Evolutionary conservation across 1,140 invertebrate species (phyloP).

Genomic region (Orchestia grillus): DNA sequence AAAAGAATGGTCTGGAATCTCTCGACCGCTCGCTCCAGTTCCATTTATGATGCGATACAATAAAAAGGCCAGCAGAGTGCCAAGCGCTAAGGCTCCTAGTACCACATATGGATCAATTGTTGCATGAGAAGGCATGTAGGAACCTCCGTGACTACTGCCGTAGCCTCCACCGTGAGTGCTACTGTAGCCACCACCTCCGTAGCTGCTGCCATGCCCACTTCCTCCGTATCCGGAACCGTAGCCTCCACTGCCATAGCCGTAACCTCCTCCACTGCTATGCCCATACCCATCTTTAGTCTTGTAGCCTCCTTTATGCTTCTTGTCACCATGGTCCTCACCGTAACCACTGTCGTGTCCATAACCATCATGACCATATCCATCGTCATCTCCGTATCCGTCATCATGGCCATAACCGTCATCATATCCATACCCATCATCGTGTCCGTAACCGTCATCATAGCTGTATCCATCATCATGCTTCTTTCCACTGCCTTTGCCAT

Average conservation of each 20-base stretch:
- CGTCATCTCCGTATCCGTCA: background rate
- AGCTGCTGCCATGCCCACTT: background rate
- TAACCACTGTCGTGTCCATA: background rate
- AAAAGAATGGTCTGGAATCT: background rate
- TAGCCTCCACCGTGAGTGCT: background rate
- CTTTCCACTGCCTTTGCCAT: background rate
- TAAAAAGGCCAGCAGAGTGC: background rate
- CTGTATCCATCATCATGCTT: constrained; percentile 9
- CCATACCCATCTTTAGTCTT: background rate
- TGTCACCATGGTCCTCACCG: background rate
- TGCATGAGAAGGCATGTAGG: background rate
- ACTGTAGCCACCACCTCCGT: constrained; percentile 3
- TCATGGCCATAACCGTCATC: constrained; percentile 46
- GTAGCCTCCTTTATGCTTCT: constrained; percentile 30
- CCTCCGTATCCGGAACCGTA: background rate
- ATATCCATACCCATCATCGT: constrained; percentile 23
- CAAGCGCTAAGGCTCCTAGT: constrained; percentile 9
- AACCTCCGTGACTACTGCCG: background rate
- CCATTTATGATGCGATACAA: constrained; percentile 11
- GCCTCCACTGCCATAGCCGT: background rate
- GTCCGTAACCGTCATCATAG: constrained; percentile 13
- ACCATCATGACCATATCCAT: constrained; percentile 1
- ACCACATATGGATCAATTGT: constrained; percentile 30
- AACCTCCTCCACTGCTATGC: too few species aligned
- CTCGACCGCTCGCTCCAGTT: background rate